phyloP scores from a whole-genome alignment of 2,888 invertebrate species.

The Mythimna lalbum region DNA sequence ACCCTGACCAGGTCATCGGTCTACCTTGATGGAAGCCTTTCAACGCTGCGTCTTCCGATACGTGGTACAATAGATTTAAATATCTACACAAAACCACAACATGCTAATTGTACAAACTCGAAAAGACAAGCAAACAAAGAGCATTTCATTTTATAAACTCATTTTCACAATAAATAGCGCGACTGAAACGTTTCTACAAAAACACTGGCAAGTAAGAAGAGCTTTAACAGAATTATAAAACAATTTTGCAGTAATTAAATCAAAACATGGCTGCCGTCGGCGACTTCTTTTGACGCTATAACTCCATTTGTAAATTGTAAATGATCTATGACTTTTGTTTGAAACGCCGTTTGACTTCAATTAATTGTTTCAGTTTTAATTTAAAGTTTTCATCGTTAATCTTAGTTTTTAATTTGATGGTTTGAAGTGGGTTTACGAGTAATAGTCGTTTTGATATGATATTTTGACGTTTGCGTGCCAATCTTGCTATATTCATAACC shows the following conservation, averaged over 20 bases:
- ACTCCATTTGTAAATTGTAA: slow-evolving; percentile 42
- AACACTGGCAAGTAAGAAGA: slow-evolving; percentile 54
- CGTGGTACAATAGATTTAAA: not conserved
- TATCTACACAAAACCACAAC: slow-evolving; percentile 4
- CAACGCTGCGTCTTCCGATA: no score
- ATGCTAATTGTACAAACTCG: slow-evolving; percentile 14
- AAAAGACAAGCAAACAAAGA: slow-evolving; percentile 33
- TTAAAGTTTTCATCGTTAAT: slow-evolving; percentile 23
- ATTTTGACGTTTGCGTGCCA: not conserved
- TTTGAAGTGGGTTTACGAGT: not conserved
- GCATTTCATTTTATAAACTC: slow-evolving; percentile 54
- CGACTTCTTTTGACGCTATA: slow-evolving; percentile 43
- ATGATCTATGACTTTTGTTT: slow-evolving; percentile 52
- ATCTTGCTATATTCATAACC: no score
- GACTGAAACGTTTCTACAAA: slow-evolving; percentile 34
- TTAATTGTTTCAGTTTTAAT: slow-evolving; percentile 24
- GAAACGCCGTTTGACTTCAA: slow-evolving; percentile 12
- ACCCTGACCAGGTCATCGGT: no score
- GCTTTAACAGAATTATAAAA: slow-evolving; percentile 70
- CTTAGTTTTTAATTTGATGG: not conserved
- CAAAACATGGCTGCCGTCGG: slow-evolving; percentile 57
- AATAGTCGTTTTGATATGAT: not conserved
- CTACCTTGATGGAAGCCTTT: no score
- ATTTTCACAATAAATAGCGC: slow-evolving; percentile 53
- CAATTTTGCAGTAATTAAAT: slow-evolving; percentile 73